Evolutionary conservation across 2,888 invertebrate genomes (phyloP), one percentile per base, ranked within the genome.

Genomic region (Leistus spinibarbis): DNA sequence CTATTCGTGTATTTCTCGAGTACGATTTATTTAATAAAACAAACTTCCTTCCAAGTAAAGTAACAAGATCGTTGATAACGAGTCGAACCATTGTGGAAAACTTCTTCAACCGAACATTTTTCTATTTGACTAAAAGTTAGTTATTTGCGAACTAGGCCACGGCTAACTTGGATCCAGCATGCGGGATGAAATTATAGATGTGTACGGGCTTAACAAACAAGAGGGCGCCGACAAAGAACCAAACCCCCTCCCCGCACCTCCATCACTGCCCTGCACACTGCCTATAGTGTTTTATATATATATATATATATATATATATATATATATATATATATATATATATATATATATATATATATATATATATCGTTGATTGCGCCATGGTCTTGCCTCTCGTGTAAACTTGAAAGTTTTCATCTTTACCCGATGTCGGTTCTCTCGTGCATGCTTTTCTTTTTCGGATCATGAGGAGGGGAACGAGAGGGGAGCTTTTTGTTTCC

Each of bases 401-500:
- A 10, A 40, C 40, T 40, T 40, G 40, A 40, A 40, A 40, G 40
- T 40, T 40, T 40, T 40, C 40, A 40, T 40, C 40, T 40, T 40
- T 10, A 7, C 40, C 40, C 40, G 40, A 10, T 40, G 40, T 40
- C 40, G 40, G 40, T 40, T 40, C 40, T 40, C 40, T 40, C 13
- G 40, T 40, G 40, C 7, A 10, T 60, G 17, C 60, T 60, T 60
- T 60, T 57, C 40, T 57, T 10, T 60, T 60, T 60, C 56, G 64
- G 66, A 67, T 66, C 73, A 62, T 57, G 67, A 24, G 7, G 24
- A 13, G 40, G 40, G 1, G 3, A 7, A 13, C 10, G 5, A 1
- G 40, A 4, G 40, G 40, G 40, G 40, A 7, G 40, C 40, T 73
- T 73, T 73, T 73, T 65, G 57, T 73, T 73, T 67, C 73, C 73